phyloP scores from a whole-genome alignment of 2,888 invertebrate species.

The Cataglyphis livida region DNA sequence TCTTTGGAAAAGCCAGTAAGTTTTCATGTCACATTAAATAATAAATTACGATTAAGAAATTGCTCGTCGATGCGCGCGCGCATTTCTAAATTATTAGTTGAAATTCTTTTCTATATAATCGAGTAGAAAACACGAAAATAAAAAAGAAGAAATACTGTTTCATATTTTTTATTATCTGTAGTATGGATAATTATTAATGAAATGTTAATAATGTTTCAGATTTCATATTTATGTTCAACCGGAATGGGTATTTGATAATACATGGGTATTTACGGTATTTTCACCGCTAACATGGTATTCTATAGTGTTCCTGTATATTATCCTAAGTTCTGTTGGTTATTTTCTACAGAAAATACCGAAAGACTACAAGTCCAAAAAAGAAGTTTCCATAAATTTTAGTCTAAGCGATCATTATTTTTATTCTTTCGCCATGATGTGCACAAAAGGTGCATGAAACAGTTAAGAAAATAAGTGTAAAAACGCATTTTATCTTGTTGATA shows the following conservation, averaged over 20 bases:
- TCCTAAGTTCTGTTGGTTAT: constrained; percentile 53
- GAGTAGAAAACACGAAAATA: not conserved
- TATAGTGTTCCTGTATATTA: constrained; percentile 24
- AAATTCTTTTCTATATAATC: not conserved
- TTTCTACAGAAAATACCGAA: constrained; percentile 51
- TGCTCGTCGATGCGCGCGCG: not conserved
- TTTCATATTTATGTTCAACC: constrained; percentile 55
- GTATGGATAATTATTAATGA: not conserved
- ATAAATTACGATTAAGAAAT: not conserved
- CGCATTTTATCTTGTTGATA: not conserved
- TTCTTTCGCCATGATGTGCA: constrained; percentile 65
- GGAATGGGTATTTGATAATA: constrained; percentile 49
- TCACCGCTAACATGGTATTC: constrained; percentile 34
- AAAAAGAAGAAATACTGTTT: not conserved
- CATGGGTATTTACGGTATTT: constrained; percentile 60
- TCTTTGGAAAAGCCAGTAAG: not conserved
- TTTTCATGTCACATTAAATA: not conserved
- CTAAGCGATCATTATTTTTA: constrained; percentile 70
- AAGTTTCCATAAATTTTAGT: constrained; percentile 22
- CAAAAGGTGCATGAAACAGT: constrained; percentile 61
- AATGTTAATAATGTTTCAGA: constrained; percentile 42
- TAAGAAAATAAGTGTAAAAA: constrained; percentile 4
- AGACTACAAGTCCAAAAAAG: not conserved
- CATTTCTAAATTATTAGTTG: not conserved
- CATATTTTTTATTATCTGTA: not conserved